phyloP scores from a whole-genome alignment of 1,140 invertebrate genomes.

The Drosophila lini region DNA sequence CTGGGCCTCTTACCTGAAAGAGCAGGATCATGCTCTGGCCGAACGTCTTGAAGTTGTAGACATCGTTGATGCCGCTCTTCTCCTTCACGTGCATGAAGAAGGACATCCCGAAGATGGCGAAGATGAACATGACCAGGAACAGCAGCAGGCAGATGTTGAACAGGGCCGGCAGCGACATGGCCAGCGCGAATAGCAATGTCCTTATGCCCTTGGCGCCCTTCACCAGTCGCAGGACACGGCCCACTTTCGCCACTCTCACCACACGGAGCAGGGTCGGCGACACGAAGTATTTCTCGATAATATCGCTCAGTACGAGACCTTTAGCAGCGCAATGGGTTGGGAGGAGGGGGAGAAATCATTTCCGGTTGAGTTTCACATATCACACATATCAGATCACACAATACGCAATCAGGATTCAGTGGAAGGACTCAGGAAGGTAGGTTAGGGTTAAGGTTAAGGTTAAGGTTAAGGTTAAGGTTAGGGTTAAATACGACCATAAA shows the following conservation, averaged over 20 bases:
- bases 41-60: slow-evolving; percentile 99
- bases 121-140: slow-evolving; percentile 99
- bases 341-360: slow-evolving; percentile 23
- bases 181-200: slow-evolving; percentile 97
- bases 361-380: slow-evolving; percentile 25
- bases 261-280: slow-evolving; percentile 98
- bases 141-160: slow-evolving; percentile 99
- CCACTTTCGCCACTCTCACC: slow-evolving; percentile 98
- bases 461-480: not conserved
- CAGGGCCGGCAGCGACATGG: slow-evolving; percentile 98
- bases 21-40: slow-evolving; percentile 98
- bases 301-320: slow-evolving; percentile 96
- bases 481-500: slow-evolving; percentile 20
- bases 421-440: not conserved
- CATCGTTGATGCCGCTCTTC: slow-evolving; percentile 96
- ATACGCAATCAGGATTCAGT: not conserved
- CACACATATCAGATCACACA: slow-evolving; percentile 5
- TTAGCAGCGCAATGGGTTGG: slow-evolving; percentile 2
- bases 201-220: slow-evolving; percentile 99
- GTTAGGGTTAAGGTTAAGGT: too few species aligned
- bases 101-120: slow-evolving; percentile 99
- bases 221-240: slow-evolving; percentile 97
- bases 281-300: slow-evolving; percentile 98
- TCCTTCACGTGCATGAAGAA: slow-evolving; percentile 99
- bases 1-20: slow-evolving; percentile 91